A percentile compares a stretch with the other conserved stretches of the same genome.
These are phyloP conservation scores for Temnothorax curvispinosus DNA, from an alignment of 1,140 invertebrate genomes.

Conservation along the genomic window DNA sequence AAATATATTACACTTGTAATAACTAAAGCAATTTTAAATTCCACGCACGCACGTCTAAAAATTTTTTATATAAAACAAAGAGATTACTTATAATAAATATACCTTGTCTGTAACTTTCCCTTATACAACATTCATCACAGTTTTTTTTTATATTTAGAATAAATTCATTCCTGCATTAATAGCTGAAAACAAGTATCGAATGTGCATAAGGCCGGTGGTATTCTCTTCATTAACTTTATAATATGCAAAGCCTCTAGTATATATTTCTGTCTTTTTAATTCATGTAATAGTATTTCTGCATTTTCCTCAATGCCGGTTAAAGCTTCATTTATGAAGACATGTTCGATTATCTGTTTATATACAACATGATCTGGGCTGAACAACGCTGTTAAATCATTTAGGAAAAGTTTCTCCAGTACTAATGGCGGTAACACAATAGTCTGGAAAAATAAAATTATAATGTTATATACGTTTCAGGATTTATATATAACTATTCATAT, in stretches of 20 bases:
- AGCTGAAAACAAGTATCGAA: slow-evolving; percentile 81
- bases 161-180: slow-evolving; percentile 76
- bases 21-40: slow-evolving; percentile 14
- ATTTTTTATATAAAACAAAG: neutral
- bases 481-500: neutral
- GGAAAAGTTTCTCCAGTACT: slow-evolving; percentile 82
- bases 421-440: slow-evolving; percentile 71
- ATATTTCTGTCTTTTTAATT: slow-evolving; percentile 79
- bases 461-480: neutral
- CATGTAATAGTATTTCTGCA: slow-evolving; percentile 78
- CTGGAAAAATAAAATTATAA: slow-evolving; percentile 70
- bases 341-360: slow-evolving; percentile 81
- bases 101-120: neutral
- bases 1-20: neutral
- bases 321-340: slow-evolving; percentile 80
- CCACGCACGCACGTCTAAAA: neutral
- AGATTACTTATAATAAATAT: slow-evolving; percentile 36
- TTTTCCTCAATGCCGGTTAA: slow-evolving; percentile 78
- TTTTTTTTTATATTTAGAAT: slow-evolving; percentile 2
- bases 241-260: slow-evolving; percentile 81
- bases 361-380: slow-evolving; percentile 81
- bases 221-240: slow-evolving; percentile 79
- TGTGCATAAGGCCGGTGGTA: slow-evolving; percentile 80
- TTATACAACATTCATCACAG: slow-evolving; percentile 32
- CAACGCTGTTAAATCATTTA: slow-evolving; percentile 80